Percentiles rank a stretch among this genome's conserved stretches.
Evolutionary conservation across 1,140 invertebrate species (phyloP).

Genomic region (Megathymus violae): DNA sequence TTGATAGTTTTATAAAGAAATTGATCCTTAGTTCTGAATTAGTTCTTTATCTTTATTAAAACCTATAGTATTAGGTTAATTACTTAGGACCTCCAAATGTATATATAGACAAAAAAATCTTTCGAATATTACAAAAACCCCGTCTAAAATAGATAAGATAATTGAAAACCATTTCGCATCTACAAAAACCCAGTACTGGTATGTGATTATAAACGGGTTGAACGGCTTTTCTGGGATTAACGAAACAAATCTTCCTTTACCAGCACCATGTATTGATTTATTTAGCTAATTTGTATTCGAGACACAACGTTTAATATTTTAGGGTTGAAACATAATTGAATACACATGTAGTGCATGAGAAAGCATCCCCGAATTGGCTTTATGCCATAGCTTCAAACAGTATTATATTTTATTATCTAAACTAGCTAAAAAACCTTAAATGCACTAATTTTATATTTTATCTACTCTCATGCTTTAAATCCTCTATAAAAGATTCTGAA

Average conservation of each 20-base stretch:
- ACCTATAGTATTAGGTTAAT: too few species aligned
- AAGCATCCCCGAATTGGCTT: conserved; percentile 68
- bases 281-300: conserved; percentile 66
- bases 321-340: conserved; percentile 79
- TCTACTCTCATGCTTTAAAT: too few species aligned
- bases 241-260: conserved; percentile 27
- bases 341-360: conserved; percentile 65
- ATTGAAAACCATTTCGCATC: conserved; percentile 8
- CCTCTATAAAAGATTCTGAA: too few species aligned
- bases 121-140: too few species aligned
- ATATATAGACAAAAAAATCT: too few species aligned
- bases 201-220: conserved; percentile 20
- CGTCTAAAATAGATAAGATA: too few species aligned
- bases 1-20: too few species aligned
- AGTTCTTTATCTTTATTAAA: too few species aligned
- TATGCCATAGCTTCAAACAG: conserved; percentile 46
- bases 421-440: background rate
- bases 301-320: conserved; percentile 73
- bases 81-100: too few species aligned
- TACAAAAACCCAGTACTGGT: background rate
- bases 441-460: background rate
- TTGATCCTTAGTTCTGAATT: too few species aligned
- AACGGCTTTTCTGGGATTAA: conserved; percentile 19
- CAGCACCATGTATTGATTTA: conserved; percentile 43
- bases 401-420: background rate